Conservation (phyloP, 2,113 vertebrate genomes). For the Choloepus hoffmanni region DNA sequence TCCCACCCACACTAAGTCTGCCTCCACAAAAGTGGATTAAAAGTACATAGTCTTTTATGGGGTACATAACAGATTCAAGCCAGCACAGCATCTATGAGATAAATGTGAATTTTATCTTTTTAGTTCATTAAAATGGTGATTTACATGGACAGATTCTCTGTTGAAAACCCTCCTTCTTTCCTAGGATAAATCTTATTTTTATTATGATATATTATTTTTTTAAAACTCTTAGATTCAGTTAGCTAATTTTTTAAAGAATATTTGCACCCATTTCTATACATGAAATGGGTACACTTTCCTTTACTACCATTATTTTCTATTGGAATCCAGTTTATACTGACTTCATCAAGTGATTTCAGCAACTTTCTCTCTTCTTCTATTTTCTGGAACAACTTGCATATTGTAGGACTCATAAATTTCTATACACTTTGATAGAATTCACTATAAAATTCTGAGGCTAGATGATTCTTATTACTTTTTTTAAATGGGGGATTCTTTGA, state of each 20-base stretch:
- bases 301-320: not conserved
- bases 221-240: not conserved
- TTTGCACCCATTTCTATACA: slow-evolving; percentile 1
- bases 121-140: not conserved
- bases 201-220: not conserved
- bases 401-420: not conserved
- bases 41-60: no score
- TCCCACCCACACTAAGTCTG: no score
- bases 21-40: no score
- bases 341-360: not conserved
- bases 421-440: slow-evolving; percentile 37
- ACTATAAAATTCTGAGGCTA: not conserved
- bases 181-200: not conserved
- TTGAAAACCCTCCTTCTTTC: not conserved
- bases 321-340: not conserved
- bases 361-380: not conserved
- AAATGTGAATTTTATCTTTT: not conserved
- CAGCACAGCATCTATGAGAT: not conserved
- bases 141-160: not conserved
- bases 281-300: slow-evolving; percentile 15
- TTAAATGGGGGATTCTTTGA: not conserved
- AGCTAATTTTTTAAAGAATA: not conserved
- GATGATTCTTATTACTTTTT: slow-evolving; percentile 12
- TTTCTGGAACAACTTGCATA: not conserved
- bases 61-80: no score